phyloP scores from a whole-genome alignment of 2,113 vertebrate genomes.

The Pycnonotus jocosus region DNA sequence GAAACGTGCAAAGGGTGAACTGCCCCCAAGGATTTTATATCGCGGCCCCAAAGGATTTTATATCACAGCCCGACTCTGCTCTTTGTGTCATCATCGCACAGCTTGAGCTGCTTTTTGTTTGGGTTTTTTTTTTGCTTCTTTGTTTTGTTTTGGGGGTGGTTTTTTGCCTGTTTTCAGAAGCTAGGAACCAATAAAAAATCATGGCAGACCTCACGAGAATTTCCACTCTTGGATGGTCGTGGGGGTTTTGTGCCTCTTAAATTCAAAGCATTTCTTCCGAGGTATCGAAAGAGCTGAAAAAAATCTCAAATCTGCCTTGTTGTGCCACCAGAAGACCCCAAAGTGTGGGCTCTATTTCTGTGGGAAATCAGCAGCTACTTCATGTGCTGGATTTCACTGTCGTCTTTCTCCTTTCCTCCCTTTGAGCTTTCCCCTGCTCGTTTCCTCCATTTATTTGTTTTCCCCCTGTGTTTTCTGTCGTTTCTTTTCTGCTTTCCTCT shows the following conservation, averaged over 20 bases:
- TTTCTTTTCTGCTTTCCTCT: neutral
- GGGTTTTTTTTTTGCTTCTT: too few relatives aligned
- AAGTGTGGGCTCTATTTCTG: neutral
- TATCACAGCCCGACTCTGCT: rapidly evolving
- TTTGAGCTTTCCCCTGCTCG: neutral
- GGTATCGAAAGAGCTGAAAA: neutral
- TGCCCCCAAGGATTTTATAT: too few relatives aligned
- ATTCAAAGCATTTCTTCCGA: neutral
- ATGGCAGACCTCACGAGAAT: neutral
- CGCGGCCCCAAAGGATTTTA: neutral
- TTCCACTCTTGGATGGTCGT: neutral
- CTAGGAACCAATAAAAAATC: neutral
- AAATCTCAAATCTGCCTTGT: neutral
- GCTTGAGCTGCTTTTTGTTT: neutral
- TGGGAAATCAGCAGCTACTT: neutral
- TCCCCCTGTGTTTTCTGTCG: neutral
- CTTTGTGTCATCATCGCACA: neutral
- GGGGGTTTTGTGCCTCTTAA: neutral
- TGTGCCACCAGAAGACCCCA: neutral
- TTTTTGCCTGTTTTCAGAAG: neutral
- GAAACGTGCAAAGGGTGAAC: neutral
- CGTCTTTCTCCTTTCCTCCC: neutral
- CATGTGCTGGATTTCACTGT: neutral
- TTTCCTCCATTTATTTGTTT: neutral
- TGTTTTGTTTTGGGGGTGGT: too few relatives aligned